Evolutionary conservation across 2,888 invertebrate genomes (phyloP), one percentile per base, ranked within the genome.

Genomic region (Drosophila eohydei): DNA sequence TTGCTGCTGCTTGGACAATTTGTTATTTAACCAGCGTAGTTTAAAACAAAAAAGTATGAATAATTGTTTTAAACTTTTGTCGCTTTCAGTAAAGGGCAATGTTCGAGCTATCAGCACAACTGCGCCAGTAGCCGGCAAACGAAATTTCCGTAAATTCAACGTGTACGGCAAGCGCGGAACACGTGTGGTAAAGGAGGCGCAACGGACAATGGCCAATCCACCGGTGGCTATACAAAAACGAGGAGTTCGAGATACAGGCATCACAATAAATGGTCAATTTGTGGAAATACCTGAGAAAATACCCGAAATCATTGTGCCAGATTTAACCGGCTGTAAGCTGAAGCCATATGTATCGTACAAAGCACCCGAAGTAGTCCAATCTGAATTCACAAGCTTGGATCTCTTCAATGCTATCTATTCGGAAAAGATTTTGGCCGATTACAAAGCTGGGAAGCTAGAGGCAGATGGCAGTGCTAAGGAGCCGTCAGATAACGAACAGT

Each of bases 261-360:
- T 94, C 75, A 81, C 65, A 5, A 78, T 94, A 4, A 93, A 94
- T 54, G 95, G 94, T 0, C 93, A 94, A 76, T 96, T 94, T 89
- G 92, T 95, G 1, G 83, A 91, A 14, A 93, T 99, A 4, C 96
- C 96, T 1, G 98, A 99, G 94, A 98, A 96, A 95, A 95, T 97
- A 75, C 98, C 99, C 0, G 97, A 98, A 91, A 91, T 99, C 16
- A 95, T 99, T 64, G 98, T 99, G 3, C 99, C 99, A 0, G 96
- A 98, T 92, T 93, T 99, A 30, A 95, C 94, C 74, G 95, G 94
- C 78, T 99, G 96, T 90, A 93, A 96, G 93, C 93, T 99, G 26
- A 98, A 97, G 92, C 98, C 99, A 0, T 99, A 99, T 88, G 99
- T 99, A 0, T 97, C 98, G 0, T 99, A 99, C 92, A 95, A 95